phyloP scores from a whole-genome alignment of 2,797 vertebrate genomes.

The Channa striata region DNA sequence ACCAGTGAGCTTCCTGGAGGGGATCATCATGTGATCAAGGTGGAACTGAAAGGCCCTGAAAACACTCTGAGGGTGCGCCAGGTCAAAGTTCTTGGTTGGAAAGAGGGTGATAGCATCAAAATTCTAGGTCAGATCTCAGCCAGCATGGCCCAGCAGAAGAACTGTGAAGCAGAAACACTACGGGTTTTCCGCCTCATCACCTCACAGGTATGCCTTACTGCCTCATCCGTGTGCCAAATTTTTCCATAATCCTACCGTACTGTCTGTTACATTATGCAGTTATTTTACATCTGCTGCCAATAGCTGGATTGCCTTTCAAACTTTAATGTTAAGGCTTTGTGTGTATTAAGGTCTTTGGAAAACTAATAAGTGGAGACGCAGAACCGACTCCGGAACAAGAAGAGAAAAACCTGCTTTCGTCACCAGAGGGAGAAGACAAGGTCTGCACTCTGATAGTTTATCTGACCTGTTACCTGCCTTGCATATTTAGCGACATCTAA shows the following conservation, averaged over 20 bases:
- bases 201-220: constrained; percentile 88
- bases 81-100: constrained; percentile 98
- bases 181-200: constrained; percentile 98
- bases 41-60: constrained; percentile 98
- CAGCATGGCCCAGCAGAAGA: constrained; percentile 97
- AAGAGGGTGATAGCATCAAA: constrained; percentile 97
- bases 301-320: neutral
- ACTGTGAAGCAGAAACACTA: constrained; percentile 97
- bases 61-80: constrained; percentile 98
- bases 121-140: constrained; percentile 97
- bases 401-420: constrained; percentile 96
- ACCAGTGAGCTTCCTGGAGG: constrained; percentile 97
- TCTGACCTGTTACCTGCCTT: neutral
- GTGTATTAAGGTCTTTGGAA: constrained; percentile 93
- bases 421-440: constrained; percentile 99
- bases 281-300: neutral
- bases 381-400: constrained; percentile 99
- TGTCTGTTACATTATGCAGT: neutral
- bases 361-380: constrained; percentile 97
- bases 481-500: neutral
- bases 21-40: constrained; percentile 97
- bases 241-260: neutral
- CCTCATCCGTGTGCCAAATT: neutral
- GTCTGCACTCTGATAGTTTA: constrained; percentile 71
- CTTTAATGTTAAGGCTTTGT: neutral